These are phyloP conservation scores for Latrodectus geometricus DNA, from an alignment of 1,140 invertebrate genomes.

Conservation along the genomic window DNA sequence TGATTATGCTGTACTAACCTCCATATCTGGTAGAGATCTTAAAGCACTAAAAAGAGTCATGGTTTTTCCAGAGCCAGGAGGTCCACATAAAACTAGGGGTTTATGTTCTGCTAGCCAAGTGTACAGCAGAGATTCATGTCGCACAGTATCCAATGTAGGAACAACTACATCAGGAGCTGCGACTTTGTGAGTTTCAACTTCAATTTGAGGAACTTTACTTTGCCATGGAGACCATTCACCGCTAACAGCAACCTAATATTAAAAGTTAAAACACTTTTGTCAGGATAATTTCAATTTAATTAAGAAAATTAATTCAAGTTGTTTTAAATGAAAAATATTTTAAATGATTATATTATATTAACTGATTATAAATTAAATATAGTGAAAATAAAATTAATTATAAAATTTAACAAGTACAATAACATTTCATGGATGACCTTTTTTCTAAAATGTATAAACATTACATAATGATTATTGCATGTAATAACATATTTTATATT, in stretches of 20 bases:
- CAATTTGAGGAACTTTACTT: conserved; percentile 97
- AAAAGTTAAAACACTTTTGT: neutral
- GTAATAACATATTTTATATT: too few relatives aligned
- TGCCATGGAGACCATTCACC: conserved; percentile 98
- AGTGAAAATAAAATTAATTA: neutral
- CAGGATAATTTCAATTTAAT: neutral
- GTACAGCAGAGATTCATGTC: conserved; percentile 96
- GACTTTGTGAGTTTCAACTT: conserved; percentile 99
- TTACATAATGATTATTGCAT: too few relatives aligned
- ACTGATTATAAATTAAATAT: neutral
- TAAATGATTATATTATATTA: neutral
- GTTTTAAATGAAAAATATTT: too few relatives aligned
- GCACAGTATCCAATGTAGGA: conserved; percentile 97
- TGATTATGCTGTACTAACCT: conserved; percentile 71
- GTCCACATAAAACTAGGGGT: conserved; percentile 98
- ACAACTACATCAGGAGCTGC: conserved; percentile 98
- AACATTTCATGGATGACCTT: too few relatives aligned
- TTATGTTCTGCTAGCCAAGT: conserved; percentile 99
- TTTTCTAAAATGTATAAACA: too few relatives aligned
- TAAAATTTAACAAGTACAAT: too few relatives aligned
- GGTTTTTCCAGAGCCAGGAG: conserved; percentile 99
- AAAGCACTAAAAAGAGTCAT: conserved; percentile 99
- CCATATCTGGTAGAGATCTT: conserved; percentile 95
- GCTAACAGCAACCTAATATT: conserved; percentile 74
- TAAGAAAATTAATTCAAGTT: too few relatives aligned